Conservation (phyloP, 2,797 vertebrate species). For the Rhabdophis nuchalis region DNA sequence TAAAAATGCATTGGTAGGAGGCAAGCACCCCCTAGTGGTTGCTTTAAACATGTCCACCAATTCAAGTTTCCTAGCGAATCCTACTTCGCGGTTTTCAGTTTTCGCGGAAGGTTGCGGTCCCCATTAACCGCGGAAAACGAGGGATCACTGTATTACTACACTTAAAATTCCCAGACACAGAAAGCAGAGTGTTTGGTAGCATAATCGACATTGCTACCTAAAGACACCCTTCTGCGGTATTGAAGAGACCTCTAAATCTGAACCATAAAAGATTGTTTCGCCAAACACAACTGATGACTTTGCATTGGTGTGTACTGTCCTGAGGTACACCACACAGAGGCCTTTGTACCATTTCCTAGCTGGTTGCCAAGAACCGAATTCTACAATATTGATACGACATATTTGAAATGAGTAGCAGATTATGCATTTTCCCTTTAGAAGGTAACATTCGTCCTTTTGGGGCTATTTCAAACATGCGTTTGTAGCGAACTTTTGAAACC, state of each 20-base stretch:
- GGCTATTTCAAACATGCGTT: background rate
- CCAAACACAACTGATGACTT: background rate
- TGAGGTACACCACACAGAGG: background rate
- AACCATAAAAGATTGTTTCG: fast-evolving
- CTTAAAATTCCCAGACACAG: background rate
- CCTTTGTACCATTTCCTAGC: background rate
- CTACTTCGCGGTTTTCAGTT: too few species aligned
- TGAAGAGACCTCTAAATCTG: fast-evolving
- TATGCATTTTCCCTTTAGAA: background rate
- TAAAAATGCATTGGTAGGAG: too few species aligned
- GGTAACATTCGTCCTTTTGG: background rate
- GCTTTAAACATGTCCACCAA: too few species aligned
- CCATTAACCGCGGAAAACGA: too few species aligned
- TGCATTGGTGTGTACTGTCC: background rate
- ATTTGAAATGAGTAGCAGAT: background rate
- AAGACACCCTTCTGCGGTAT: background rate
- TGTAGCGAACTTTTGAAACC: background rate
- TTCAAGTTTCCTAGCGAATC: too few species aligned
- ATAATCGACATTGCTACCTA: background rate
- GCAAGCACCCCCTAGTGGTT: too few species aligned
- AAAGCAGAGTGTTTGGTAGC: background rate
- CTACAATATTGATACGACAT: background rate
- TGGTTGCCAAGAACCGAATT: background rate
- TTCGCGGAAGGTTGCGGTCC: too few species aligned
- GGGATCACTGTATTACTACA: fast-evolving